Conservation (phyloP, 2,113 vertebrate species). For the Turnix velox region DNA sequence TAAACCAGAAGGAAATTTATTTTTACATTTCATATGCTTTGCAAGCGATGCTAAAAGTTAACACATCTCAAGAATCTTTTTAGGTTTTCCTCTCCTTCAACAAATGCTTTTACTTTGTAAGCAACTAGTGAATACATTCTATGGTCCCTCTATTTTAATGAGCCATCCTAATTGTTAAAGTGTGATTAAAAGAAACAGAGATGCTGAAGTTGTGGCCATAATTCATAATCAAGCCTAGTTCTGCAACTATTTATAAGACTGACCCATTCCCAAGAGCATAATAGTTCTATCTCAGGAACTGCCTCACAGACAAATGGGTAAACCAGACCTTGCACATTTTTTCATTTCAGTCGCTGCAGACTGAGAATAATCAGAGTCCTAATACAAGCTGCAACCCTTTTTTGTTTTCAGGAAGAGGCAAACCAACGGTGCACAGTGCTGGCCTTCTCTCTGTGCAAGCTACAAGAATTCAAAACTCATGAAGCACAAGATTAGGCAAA, state of each 20-base stretch:
- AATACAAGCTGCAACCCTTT: neutral
- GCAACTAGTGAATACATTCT: neutral
- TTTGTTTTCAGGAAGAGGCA: neutral
- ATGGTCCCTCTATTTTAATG: neutral
- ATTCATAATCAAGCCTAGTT: neutral
- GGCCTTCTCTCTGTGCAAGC: neutral
- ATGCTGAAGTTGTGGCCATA: neutral
- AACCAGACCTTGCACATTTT: neutral
- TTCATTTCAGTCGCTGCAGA: neutral
- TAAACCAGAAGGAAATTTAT: neutral
- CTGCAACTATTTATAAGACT: neutral
- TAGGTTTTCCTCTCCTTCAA: neutral
- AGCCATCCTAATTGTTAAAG: conserved; percentile 11
- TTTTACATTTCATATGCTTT: conserved; percentile 51
- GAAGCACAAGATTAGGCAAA: neutral
- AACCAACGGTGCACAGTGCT: neutral
- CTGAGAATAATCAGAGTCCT: neutral
- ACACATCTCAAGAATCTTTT: neutral
- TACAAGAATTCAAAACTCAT: neutral
- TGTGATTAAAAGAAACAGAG: neutral
- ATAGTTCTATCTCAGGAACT: neutral
- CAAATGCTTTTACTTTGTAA: neutral
- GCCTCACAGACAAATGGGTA: neutral
- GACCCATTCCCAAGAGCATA: fast-evolving
- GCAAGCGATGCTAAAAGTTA: conserved; percentile 34